Base-by-base conservation (phyloP, 2,113 vertebrate genomes). In the Mixornis gularis region DNA sequence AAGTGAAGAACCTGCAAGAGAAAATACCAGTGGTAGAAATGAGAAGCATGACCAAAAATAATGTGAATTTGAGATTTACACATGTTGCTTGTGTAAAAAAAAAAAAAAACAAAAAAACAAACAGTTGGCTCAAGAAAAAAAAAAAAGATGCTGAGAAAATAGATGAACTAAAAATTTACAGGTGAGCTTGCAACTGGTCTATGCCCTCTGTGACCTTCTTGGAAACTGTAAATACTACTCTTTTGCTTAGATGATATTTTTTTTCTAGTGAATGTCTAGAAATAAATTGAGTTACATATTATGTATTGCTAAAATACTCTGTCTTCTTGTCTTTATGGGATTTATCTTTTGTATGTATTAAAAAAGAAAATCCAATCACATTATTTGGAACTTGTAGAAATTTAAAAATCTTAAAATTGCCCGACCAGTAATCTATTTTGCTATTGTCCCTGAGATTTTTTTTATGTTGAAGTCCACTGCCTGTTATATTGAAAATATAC, bases 1-100 rank as follows among this genome's bases (percentile, higher is more conserved):
- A 95, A 94, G 59, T 82, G 91, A 93, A 95, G 95, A 85, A 55
- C 89, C 95, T 95, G 86, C 30, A 90, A 90, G n/a, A 90, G 40
- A 88, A 92, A 92, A 83, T 55, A 46, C 3, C 71, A 60, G 34
- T 53, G 14, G 22, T 36, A 82, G 48, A 64, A 87, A 56, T 36
- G 0, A 83, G 14, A 79, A 68, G 3, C 21, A 27, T 38, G 40
- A 64, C 22, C 30, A 82, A 77, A 85, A 83, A 12, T 12, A 6
- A 71, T 59, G 17, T 19, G 22, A 78, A 60, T 65, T 56, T 5
- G 6, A 72, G 55, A 79, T 72, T 52, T 82, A 72, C 14, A 46
- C 2, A 5, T 0, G 0, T 51, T 79, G 24, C 8, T 85, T 43
- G 12, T 34, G 9, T 56, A 38, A 38, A 87, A 41, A 26, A 16